Base-by-base conservation (phyloP, 2,888 invertebrate species). In the Trachelus troglodyta region DNA sequence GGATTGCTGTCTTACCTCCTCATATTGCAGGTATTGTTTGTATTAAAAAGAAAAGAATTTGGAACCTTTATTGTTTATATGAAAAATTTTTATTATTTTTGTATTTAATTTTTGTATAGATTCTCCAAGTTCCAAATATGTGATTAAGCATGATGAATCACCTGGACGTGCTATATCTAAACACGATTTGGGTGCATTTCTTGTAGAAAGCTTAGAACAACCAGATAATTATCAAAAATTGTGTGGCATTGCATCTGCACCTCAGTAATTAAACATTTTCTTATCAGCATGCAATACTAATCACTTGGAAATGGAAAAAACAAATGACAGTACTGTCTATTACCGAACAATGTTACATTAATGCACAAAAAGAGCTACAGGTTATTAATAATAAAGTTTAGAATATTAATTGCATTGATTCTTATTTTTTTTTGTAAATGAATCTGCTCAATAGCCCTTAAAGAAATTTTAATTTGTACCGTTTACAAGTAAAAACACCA, bases 1-100 rank as follows among this genome's bases (percentile, higher is more conserved):
- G 95, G 93, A 93, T 97, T 84, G 96, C 96, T 1, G 94, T 97
- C 33, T 93, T 95, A 82, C 96, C 97, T 11, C 97, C 97, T 0
- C 97, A 97, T 87, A 97, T 97, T 87, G 94, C 95, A 82, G 94
- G 95, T 95, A 90, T 56, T 23, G 9, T 56, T 56, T 31, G 37
- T 34, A 37, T 69, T 74, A 31, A 77, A 56, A 69, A 74, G 34
- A 40, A 6, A 30, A 76, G 34, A 34, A 34, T 69, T 75, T 30
- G 33, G 69, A 15, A 56, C 31, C 40, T 31, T 34, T 73, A 4
- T 37, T 73, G 12, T 69, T 68, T 1, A 34, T 71, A 69, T 71
- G 68, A 69, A 91, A 90, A 78, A 34, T 12, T 74, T 74, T 34
- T 33, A 76, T 69, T 73, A 40, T 40, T 79, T 74, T 74, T 75